Evolutionary conservation across 1,140 invertebrate genomes (phyloP).

Genomic region (Papilio polytes): DNA sequence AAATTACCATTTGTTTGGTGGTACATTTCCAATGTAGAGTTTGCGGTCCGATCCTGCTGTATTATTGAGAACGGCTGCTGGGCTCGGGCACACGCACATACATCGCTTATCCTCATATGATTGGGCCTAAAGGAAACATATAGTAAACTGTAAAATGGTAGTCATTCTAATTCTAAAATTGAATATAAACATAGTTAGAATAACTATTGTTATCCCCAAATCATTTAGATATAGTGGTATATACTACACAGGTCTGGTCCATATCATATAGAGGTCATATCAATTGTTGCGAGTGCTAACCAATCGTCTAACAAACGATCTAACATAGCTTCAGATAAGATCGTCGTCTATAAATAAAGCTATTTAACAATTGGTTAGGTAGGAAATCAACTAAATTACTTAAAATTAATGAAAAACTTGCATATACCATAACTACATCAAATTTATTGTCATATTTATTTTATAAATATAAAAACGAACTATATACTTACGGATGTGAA

Average conservation of each 20-base stretch:
- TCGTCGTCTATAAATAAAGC: not conserved
- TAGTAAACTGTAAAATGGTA: not conserved
- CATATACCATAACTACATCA: not conserved
- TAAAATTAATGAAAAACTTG: not conserved
- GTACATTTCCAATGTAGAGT: conserved; percentile 91
- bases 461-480: not conserved
- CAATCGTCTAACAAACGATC: not conserved
- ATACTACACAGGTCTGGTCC: not conserved
- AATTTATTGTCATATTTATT: not conserved
- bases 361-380: not conserved
- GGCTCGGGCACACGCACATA: conserved; percentile 93
- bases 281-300: conserved; percentile 9
- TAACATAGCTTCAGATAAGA: not conserved
- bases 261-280: conserved; percentile 2
- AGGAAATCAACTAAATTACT: not conserved
- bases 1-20: conserved; percentile 92
- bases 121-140: conserved; percentile 49
- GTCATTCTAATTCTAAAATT: not conserved
- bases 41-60: conserved; percentile 84
- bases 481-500: conserved; percentile 57
- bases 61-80: conserved; percentile 90
- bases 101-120: conserved; percentile 93
- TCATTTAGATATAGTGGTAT: not conserved
- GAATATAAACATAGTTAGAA: not conserved
- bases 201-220: not conserved